Conservation (phyloP, 2,797 vertebrate genomes). For the Syngnathus acus region DNA sequence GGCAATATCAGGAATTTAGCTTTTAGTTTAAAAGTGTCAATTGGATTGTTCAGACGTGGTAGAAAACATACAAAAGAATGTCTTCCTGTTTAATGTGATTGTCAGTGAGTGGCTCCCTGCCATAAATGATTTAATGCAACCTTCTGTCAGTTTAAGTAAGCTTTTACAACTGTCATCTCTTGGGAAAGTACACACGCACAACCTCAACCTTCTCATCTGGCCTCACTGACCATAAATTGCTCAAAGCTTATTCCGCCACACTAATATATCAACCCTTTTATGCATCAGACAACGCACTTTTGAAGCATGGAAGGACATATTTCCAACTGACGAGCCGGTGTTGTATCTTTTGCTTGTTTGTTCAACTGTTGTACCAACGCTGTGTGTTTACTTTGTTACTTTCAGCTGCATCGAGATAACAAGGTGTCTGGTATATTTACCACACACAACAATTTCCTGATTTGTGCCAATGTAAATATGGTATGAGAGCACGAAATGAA, state of each 20-base stretch:
- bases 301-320: background rate
- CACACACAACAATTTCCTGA: background rate
- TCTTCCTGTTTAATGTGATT: background rate
- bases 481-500: background rate
- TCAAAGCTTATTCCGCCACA: slow-evolving; percentile 33
- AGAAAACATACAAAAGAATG: background rate
- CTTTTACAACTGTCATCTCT: background rate
- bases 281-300: too few species aligned
- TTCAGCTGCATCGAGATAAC: background rate
- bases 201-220: slow-evolving; percentile 43
- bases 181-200: background rate
- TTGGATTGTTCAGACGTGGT: background rate
- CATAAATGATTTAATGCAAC: background rate
- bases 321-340: background rate
- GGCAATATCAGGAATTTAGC: too few species aligned
- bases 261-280: slow-evolving; percentile 29
- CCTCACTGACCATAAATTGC: slow-evolving; percentile 38
- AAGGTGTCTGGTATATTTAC: background rate
- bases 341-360: background rate
- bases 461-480: background rate
- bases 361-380: background rate
- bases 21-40: background rate
- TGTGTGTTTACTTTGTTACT: background rate
- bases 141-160: background rate
- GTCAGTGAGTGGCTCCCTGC: background rate